Base-by-base conservation (phyloP, 2,888 invertebrate species). In the Acanthococcus lagerstroemiae region DNA sequence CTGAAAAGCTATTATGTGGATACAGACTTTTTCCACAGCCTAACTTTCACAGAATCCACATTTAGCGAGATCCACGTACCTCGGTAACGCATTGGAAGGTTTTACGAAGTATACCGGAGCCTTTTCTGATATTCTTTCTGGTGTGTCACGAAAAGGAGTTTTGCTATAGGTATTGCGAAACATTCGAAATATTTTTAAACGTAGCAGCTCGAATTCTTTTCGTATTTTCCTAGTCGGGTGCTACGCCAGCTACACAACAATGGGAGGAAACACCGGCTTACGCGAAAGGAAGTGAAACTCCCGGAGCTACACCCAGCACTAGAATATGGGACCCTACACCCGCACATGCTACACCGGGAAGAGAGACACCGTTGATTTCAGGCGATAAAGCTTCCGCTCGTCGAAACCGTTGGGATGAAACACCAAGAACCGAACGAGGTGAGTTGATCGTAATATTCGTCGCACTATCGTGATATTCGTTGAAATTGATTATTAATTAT, bases 321-420 rank as follows among this genome's bases (percentile, higher is more conserved):
- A 83, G 95, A 69, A 88, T 93, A 77, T 97, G 97, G 96, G 96
- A 96, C 74, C 87, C 95, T 3, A 99, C 96, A 0, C 96, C 96
- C 0, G 94, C 93, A 0, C 95, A 95, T 75, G 85, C 88, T 17
- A 90, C 91, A 60, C 88, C 89, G 0, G 88, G 89, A 52, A 80
- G 84, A 66, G 88, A 88, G 69, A 93, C 92, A 0, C 94, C 94
- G 0, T 89, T 89, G 0, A 82, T 83, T 67, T 82, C 82, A 65
- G 83, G 82, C 73, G 84, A 85, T 65, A 78, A 80, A 68, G 88
- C 87, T 27, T 84, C 87, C 19, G 67, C 67, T 0, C 80, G 97
- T 12, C 83, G 96, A 55, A 99, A 99, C 79, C 85, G 99, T 68
- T 99, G 99, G 99, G 99, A 99, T 77, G 99, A 99, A 78, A 99